These are phyloP conservation scores for Solea solea DNA, from an alignment of 2,113 vertebrate species.

Conservation along the genomic window DNA sequence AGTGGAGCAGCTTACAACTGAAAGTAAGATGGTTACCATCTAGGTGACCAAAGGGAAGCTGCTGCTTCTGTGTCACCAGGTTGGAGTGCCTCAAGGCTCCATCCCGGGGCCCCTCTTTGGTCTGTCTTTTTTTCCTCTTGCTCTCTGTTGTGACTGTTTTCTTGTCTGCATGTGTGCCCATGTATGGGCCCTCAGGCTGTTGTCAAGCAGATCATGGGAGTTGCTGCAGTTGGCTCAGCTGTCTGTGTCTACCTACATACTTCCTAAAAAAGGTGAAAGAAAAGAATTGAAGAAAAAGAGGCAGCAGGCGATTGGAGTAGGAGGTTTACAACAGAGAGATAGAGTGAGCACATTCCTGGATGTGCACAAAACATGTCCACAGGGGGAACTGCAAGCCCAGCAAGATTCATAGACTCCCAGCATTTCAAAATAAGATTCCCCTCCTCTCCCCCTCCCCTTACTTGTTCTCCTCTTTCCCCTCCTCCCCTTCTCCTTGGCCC, in stretches of 20 bases:
- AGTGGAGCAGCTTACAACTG: conserved; percentile 20
- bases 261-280: conserved; percentile 39
- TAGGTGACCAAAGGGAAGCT: conserved; percentile 12
- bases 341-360: conserved; percentile 58
- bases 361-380: conserved; percentile 60
- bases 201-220: conserved; percentile 71
- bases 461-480: conserved; percentile 4
- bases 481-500: conserved; percentile 15
- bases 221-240: conserved; percentile 60
- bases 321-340: conserved; percentile 39
- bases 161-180: conserved; percentile 33
- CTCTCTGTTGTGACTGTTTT: conserved; percentile 37
- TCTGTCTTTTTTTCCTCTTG: conserved; percentile 1
- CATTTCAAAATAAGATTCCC: conserved; percentile 41
- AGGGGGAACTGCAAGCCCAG: conserved; percentile 62
- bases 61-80: conserved; percentile 46
- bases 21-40: conserved; percentile 22
- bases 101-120: conserved; percentile 50
- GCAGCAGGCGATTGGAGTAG: conserved; percentile 2
- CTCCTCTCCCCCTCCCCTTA: neutral
- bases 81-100: conserved; percentile 68
- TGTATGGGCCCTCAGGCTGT: conserved; percentile 69
- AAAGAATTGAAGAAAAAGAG: conserved; percentile 8
- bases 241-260: conserved; percentile 58
- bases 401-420: conserved; percentile 59